Base-by-base conservation (phyloP, 1,140 invertebrate genomes). In the Lepidurus arcticus region DNA sequence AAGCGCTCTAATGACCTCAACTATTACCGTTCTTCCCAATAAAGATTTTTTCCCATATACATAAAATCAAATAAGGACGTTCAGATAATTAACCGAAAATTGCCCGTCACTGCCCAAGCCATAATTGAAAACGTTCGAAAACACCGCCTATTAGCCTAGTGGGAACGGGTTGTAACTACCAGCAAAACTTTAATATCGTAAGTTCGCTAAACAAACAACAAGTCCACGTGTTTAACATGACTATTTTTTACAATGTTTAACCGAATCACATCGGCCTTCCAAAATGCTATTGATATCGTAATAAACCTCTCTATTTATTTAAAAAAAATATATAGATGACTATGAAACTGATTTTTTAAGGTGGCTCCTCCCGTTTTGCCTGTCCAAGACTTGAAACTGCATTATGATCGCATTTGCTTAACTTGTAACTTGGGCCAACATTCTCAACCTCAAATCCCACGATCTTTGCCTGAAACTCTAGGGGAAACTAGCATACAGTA, bases 231-330 rank as follows among this genome's bases (percentile, higher is more conserved):
- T 13, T 65, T 21, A 65, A 65, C 16, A 65, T 65, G 53, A 21
- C 4, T 21, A 65, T 65, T 21, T 65, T 7, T n/a, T 65, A 65
- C 53, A 13, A 65, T 65, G 53, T 65, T 65, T 65, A 65, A 65
- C 13, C 53, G n/a, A 65, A 65, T 65, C 21, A 65, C 16, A 7
- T 7, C 53, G 21, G 53, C 53, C 21, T n/a, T 65, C 53, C 53
- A 65, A 65, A 65, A 65, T 65, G 53, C 53, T 13, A 65, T 65
- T 65, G 53, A 65, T 65, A 21, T 65, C 10, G 53, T 65, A 65
- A 7, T 3, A 34, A 4, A 65, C 8, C 53, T 13, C 16, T 9
- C 16, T 5, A 1, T 16, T 10, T 65, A 65, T 10, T 7, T 65
- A 21, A 65, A 9, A 34, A 34, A 34, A 34, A 34, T 34, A 34